Base-by-base conservation (phyloP, 1,140 invertebrate genomes). In the Anagrus nilaparvatae region DNA sequence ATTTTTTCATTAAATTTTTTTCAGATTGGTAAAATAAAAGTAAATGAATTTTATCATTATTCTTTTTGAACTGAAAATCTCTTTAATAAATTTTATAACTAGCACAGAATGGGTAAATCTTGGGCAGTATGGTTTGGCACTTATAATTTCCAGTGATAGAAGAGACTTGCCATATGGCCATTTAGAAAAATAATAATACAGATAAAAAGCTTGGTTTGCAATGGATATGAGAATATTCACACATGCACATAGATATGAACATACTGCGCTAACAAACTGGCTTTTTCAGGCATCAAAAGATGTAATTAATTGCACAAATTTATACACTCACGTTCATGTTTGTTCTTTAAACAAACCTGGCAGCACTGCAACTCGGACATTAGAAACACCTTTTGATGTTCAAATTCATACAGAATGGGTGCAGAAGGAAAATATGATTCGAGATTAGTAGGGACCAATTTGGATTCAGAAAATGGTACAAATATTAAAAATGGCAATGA, bases 401-500 rank as follows among this genome's bases (percentile, higher is more conserved):
- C 89, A 2, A 97, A 97, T 69, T 96, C 91, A 0, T 98, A 98
- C 63, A 76, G 94, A 52, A 96, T 97, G 91, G 94, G 93, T 6
- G 92, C 92, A 4, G 94, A 98, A 67, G 91, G 92, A 19, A 97
- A 97, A 70, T 97, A 87, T 67, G 94, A 98, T 69, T 67, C 97
- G 23, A 85, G 54, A 79, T 81, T 50, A 72, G 80, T 56, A 67
- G 79, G 49, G 74, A 77, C 62, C 4, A 48, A 54, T 39, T 46
- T 59, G 16, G 63, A 65, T 16, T 46, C 55, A 1, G 63, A 62
- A 6, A 57, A 27, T 29, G 53, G 40, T n/a, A 55, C 53, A 19
- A 42, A 23, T 20, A 38, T 42, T 27, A 40, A 46, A 27, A 32
- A 33, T 7, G 9, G 36, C 7, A 18, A 7, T 29, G 40, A 36